Evolutionary conservation across 2,113 vertebrate genomes (phyloP), one percentile per base, ranked within the genome.

Genomic region (Podocnemis expansa): DNA sequence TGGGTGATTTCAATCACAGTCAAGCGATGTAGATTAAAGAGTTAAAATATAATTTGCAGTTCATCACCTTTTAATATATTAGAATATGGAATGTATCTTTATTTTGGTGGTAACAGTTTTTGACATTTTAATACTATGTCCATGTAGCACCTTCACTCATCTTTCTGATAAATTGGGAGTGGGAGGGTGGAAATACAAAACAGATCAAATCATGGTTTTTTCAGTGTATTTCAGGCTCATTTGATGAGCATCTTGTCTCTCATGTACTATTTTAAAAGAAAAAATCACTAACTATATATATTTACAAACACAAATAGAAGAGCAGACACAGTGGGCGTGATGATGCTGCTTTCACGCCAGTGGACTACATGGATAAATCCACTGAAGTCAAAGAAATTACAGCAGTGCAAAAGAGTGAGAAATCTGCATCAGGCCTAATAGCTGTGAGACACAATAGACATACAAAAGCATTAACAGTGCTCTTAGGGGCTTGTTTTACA

Each of bases 111-210:
- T 84, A 58, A 54, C 89, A 89, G 70, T 73, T 27, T 85, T 95
- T 80, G 17, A 7, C 1, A 55, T 84, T 94, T 94, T 91, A 54
- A 80, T 90, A 95, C 85, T 95, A 75, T 91, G 6, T 60, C 56
- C 67, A 25, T 84, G 54, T 75, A 45, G 34, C 67, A 83, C 60
- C 31, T 87, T 94, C 88, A 89, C 89, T 93, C 76, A 54, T 78
- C 73, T 94, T 82, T 94, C 85, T 67, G 82, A 0, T 60, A 90
- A 93, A 27, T 63, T 81, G 63, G n/a, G 85, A 88, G 83, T 52
- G 17, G 60, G 29, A 93, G 92, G 19, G 52, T 27, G 84, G 86
- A 94, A n/a, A 89, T 90, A 90, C 38, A 90, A 91, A 94, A 45
- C 63, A 95, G 94, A 24, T 49, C 81, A 73, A 85, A 89, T 56